Base-by-base conservation (phyloP, 2,888 invertebrate genomes). In the Craniophora ligustri region DNA sequence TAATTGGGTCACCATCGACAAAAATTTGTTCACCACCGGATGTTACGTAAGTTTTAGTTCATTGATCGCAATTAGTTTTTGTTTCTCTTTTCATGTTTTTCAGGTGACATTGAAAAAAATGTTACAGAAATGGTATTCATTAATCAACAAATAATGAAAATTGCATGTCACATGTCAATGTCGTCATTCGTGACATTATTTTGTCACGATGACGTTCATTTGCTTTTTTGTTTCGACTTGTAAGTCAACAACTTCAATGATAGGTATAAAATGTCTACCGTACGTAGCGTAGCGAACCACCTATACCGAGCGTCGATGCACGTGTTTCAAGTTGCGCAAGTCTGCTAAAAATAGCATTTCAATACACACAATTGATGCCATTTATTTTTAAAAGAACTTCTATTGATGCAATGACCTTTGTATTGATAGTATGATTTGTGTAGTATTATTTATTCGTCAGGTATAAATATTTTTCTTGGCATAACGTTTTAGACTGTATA, bases 1-100 rank as follows among this genome's bases (percentile, higher is more conserved):
- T 31, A 67, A 36, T 53, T 13, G 38, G 47, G 69, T 68, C 54
- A 73, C 56, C 61, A 72, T 72, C 56, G 66, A 70, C 61, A 73
- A 60, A 46, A 3, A 10, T 32, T 28, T 11, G 5, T 8, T 5
- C 16, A 10, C 16, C 5, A 46, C 72, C 71, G 71, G 75, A 71
- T 60, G 41, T 67, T 53, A 51, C 71, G 67, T 60, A 41, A 58
- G 4, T 23, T n/a, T 10, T 8, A 38, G 42, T 41, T 48, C 57
- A 63, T 56, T 68, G 64, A 44, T 63, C 11, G 11, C 4, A 10
- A 1, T 50, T 7, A 19, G 42, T 50, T 34, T 50, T 42, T 50
- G 14, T 14, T 15, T 31, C 19, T 26, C 35, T 34, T 59, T 61
- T 51, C 67, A 36, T 53, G 23, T 16, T 36, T 40, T 66, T 61